Conservation (phyloP, 2,113 vertebrate genomes). For the Cardinalis cardinalis region DNA sequence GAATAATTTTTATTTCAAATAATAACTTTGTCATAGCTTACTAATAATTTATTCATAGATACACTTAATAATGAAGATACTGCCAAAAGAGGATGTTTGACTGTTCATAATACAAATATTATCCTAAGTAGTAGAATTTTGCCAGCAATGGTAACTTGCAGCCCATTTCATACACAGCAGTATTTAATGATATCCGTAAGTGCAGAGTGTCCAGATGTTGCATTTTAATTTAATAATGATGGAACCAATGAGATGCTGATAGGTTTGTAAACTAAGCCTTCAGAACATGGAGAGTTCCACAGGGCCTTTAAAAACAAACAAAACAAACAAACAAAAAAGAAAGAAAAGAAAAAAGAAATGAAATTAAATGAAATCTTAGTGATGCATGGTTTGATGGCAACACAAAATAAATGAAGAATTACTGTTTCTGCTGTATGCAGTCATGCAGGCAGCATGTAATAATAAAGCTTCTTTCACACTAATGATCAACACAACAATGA, state of each 20-base stretch:
- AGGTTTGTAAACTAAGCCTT: constrained; percentile 78
- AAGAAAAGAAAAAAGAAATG: constrained; percentile 36
- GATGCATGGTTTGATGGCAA: constrained; percentile 44
- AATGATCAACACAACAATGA: not conserved
- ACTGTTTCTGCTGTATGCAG: not conserved
- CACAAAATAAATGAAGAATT: constrained; percentile 23
- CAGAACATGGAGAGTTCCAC: constrained; percentile 78
- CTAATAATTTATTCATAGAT: constrained; percentile 42
- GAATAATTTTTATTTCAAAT: constrained; percentile 46
- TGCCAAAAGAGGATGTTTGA: not conserved
- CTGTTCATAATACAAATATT: constrained; percentile 4
- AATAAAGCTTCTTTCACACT: not conserved
- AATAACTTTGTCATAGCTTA: not conserved
- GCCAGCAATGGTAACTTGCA: constrained; percentile 25
- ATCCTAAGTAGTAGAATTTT: constrained; percentile 5
- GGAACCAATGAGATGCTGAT: constrained; percentile 72
- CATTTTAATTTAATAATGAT: constrained; percentile 68
- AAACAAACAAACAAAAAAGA: constrained; percentile 9
- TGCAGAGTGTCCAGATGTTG: constrained; percentile 59
- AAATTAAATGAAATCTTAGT: constrained; percentile 68
- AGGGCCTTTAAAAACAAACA: constrained; percentile 72
- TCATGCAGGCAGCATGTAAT: not conserved
- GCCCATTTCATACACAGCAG: constrained; percentile 46
- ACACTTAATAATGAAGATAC: not conserved
- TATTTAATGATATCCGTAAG: constrained; percentile 53